These are phyloP conservation scores for Acanthoscelides obtectus DNA, from an alignment of 2,888 invertebrate species.

Conservation along the genomic window DNA sequence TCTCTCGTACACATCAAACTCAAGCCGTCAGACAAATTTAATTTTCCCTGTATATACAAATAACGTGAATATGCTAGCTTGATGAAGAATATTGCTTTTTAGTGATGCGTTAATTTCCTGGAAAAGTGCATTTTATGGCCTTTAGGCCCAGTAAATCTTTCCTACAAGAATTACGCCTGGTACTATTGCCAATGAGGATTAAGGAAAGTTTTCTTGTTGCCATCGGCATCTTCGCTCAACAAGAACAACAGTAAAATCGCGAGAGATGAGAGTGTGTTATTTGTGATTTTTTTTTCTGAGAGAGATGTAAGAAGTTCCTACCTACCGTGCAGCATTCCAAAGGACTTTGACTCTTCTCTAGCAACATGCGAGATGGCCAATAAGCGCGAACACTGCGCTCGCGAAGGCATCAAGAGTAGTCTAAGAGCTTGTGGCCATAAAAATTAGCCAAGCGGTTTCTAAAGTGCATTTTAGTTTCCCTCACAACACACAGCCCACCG, in stretches of 20 bases:
- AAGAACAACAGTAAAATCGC: constrained; percentile 14
- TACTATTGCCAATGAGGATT: neutral
- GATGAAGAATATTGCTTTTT: no score
- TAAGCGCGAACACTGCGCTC: neutral
- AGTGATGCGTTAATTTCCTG: no score
- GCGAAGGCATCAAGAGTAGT: neutral
- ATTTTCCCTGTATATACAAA: no score
- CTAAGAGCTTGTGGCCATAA: neutral
- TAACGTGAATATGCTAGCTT: no score
- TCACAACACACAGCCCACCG: no score
- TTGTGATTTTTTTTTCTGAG: constrained; percentile 24
- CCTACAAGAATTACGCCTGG: neutral
- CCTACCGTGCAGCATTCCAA: constrained; percentile 38
- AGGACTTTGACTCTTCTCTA: constrained; percentile 32
- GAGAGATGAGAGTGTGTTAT: constrained; percentile 9
- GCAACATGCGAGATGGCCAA: neutral
- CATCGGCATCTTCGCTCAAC: neutral
- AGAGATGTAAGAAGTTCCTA: constrained; percentile 16
- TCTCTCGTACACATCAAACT: no score
- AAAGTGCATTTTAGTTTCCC: no score
- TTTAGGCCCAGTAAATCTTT: no score
- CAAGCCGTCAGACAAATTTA: no score
- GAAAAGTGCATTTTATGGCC: no score
- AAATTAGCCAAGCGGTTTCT: no score
- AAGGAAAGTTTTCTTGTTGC: neutral